Evolutionary conservation across 2,113 vertebrate genomes (phyloP), one percentile per base, ranked within the genome.

Genomic region (Sminthopsis crassicaudata): DNA sequence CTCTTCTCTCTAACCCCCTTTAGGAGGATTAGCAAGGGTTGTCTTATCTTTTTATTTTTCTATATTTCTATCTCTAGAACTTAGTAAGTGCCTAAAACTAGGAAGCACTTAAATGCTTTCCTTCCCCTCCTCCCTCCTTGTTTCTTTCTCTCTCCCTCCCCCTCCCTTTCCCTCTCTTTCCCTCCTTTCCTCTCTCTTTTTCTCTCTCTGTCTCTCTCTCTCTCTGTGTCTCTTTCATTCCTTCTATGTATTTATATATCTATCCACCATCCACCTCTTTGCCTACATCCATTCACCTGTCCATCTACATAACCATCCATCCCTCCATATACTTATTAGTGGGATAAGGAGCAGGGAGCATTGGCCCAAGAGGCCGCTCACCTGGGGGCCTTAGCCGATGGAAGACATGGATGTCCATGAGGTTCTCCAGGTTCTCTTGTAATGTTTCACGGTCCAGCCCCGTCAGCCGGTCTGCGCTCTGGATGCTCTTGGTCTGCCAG

Each of bases 321-420:
- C 53, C 53, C 23, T 54, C 53, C 53, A 54, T 54, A 1, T 84
- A 42, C n/a, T 84, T 42, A 42, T 19, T 42, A 42, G 52, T 42
- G 51, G 51, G 53, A 42, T 0, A 9, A 54, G 50, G 67, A 90
- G 53, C 94, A 90, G 90, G 89, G 53, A 8, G 0, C 2, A 1
- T 0, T 0, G 89, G 46, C 9, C n/a, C 10, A 1, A 90, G 8
- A 27, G 60, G 54, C 5, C 46, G 90, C 94, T 96, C 96, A 99
- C 99, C 99, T 98, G 98, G 98, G 54, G 99, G 98, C 0, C 99
- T 98, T 57, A 98, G 99, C n/a, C 98, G 98, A 97, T 99, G 99
- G 98, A 99, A 99, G 98, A 99, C 99, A 50, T 99, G 99, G 94
- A 99, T 99, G 98, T 99, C 99, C 99, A 99, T 99, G 94, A 99